Conservation (phyloP, 2,888 invertebrate species). For the Machimus rusticus region DNA sequence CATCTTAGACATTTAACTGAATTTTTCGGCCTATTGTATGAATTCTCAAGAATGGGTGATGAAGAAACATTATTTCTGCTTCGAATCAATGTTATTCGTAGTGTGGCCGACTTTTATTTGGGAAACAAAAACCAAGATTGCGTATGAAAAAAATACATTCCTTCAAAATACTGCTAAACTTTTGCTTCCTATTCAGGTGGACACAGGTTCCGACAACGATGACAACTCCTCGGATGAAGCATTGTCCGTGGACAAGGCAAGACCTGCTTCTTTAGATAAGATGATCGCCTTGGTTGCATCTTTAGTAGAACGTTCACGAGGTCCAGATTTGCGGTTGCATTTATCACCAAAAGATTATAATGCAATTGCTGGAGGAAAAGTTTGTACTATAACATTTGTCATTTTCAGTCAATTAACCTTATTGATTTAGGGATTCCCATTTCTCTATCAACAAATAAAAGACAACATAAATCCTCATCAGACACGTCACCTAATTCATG, state of each 20-base stretch:
- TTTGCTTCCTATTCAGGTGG: constrained; percentile 54
- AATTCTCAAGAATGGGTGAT: constrained; percentile 95
- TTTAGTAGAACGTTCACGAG: constrained; percentile 87
- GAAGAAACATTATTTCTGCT: constrained; percentile 90
- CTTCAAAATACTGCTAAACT: background rate
- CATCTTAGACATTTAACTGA: constrained; percentile 89
- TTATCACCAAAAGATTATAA: constrained; percentile 80
- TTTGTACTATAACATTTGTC: constrained; percentile 54
- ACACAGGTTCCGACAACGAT: constrained; percentile 63
- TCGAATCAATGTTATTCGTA: constrained; percentile 85
- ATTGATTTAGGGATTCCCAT: constrained; percentile 79
- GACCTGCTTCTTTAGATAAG: constrained; percentile 91
- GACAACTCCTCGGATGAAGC: constrained; percentile 67
- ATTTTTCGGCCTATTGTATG: constrained; percentile 89
- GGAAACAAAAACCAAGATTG: constrained; percentile 80
- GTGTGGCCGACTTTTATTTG: constrained; percentile 91
- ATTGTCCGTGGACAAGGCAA: constrained; percentile 72
- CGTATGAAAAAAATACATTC: constrained; percentile 62
- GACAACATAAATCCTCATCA: constrained; percentile 92
- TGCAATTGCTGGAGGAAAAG: constrained; percentile 87
- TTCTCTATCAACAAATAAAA: constrained; percentile 92
- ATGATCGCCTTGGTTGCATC: constrained; percentile 92
- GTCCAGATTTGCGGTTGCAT: constrained; percentile 76
- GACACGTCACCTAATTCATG: constrained; percentile 89
- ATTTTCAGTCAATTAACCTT: background rate